Percentiles rank a stretch among this genome's conserved stretches.
These are phyloP conservation scores for Aporrectodea caliginosa DNA, from an alignment of 1,140 invertebrate species.

Conservation along the genomic window DNA sequence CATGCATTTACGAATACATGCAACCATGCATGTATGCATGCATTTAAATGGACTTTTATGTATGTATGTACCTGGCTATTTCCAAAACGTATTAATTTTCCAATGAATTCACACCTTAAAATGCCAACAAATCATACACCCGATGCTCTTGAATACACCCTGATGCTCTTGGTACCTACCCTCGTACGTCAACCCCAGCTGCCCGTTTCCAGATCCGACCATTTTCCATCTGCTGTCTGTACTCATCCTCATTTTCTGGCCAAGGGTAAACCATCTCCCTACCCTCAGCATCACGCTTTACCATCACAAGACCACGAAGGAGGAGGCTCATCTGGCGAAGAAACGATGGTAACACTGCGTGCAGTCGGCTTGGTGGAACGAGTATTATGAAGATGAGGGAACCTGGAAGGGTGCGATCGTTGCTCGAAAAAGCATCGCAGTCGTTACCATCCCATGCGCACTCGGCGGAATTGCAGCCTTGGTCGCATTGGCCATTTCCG, in stretches of 20 bases:
- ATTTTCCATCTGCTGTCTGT: background rate
- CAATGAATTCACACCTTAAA: too few relatives aligned
- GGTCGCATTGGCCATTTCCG: conserved; percentile 68
- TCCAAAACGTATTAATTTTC: too few relatives aligned
- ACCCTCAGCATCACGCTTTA: conserved; percentile 67
- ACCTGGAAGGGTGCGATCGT: conserved; percentile 64
- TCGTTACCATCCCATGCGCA: conserved; percentile 96
- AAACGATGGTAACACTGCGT: conserved; percentile 64
- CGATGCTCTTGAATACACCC: too few relatives aligned
- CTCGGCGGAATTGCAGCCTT: conserved; percentile 84
- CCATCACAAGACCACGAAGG: conserved; percentile 73
- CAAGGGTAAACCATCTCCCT: conserved; percentile 87
- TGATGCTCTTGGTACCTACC: too few relatives aligned
- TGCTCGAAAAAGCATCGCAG: conserved; percentile 68
- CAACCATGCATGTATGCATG: too few relatives aligned
- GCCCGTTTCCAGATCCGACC: too few relatives aligned
- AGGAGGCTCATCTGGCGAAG: conserved; percentile 74
- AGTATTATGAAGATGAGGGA: conserved; percentile 69
- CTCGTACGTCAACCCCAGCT: too few relatives aligned
- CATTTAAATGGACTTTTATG: too few relatives aligned
- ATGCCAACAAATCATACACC: too few relatives aligned
- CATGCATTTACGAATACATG: too few relatives aligned
- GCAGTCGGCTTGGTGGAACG: conserved; percentile 57
- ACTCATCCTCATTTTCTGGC: conserved; percentile 39
- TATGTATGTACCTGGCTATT: too few relatives aligned